Percentiles rank a stretch among this genome's conserved stretches.
Evolutionary conservation across 2,888 invertebrate genomes (phyloP).

Genomic region (Rhaphigaster nebulosa): DNA sequence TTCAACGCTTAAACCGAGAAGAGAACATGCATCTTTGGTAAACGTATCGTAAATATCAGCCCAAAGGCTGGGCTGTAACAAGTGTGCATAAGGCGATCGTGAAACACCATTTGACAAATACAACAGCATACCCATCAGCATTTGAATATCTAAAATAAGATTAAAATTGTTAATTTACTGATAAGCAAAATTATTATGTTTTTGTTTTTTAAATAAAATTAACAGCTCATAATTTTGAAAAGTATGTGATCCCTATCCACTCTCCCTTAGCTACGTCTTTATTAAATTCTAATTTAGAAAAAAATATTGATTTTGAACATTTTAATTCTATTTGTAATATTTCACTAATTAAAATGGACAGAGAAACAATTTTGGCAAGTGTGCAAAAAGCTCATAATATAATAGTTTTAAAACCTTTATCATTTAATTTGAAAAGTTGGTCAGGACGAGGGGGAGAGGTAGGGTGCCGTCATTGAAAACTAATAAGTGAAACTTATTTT

Average conservation of each 20-base stretch:
- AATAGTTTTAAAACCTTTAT: background rate
- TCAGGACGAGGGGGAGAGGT: too few relatives aligned
- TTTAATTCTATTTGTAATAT: too few relatives aligned
- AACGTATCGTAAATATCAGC: constrained; percentile 90
- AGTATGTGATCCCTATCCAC: background rate
- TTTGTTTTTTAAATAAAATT: background rate
- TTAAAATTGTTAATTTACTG: background rate
- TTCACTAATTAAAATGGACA: too few relatives aligned
- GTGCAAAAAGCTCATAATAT: background rate
- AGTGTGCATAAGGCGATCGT: constrained; percentile 83
- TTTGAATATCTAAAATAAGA: constrained; percentile 78
- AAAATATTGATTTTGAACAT: too few relatives aligned
- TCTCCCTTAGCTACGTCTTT: too few relatives aligned
- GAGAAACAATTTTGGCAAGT: background rate
- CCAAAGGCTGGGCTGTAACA: constrained; percentile 84
- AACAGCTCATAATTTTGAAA: background rate
- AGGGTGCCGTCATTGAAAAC: too few relatives aligned
- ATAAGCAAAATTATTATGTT: background rate
- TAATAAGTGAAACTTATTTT: too few relatives aligned
- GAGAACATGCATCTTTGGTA: constrained; percentile 90
- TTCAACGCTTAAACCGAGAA: constrained; percentile 90
- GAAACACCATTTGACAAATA: constrained; percentile 84
- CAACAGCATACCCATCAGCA: constrained; percentile 87
- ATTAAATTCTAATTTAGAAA: too few relatives aligned
- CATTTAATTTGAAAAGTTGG: too few relatives aligned